Base-by-base conservation (phyloP, 2,113 vertebrate species). In the Tachuris rubrigastra region DNA sequence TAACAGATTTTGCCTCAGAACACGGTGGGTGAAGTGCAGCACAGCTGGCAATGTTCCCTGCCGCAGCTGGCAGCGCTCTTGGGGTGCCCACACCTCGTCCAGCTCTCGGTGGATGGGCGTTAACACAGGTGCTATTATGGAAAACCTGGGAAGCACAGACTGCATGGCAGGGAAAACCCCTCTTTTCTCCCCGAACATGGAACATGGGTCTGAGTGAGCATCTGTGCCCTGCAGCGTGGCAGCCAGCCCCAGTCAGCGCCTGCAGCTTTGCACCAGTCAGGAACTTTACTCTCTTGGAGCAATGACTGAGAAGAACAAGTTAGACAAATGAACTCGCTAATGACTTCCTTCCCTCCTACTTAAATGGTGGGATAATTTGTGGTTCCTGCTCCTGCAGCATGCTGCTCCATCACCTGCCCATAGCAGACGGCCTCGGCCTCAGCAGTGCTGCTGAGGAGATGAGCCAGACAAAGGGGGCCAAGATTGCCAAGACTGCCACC, bases 301-400 rank as follows among this genome's bases (percentile, higher is more conserved):
- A 23, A 87, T 72, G 90, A 77, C 82, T 8, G 87, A 92, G 65
- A 37, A 77, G 95, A 93, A 96, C 96, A 97, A 96, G 95, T 92
- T 77, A 80, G 85, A 87, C 96, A 96, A 92, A 97, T 86, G 88
- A 97, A 90, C 60, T 93, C 62, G 4, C 90, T 97, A 96, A 97
- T 93, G 80, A 95, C 96, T 97, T 97, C 95, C 88, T 96, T 96
- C 96, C 96, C 96, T 97, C 96, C 95, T 87, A n/a, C 92, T 96
- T 96, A 55, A 96, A 92, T 27, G 84, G 83, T 8, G 84, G 86
- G 80, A 91, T 96, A 95, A 96, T 97, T 96, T 93, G 12, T 5
- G 72, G 90, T 94, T 96, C 96, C 95, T 90, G 93, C 90, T 95
- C 93, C 95, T 1, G 6, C 87, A 69, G 94, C 50, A 15, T 74